Evolutionary conservation across 2,797 vertebrate species (phyloP), one percentile per base, ranked within the genome.

Genomic region (Anguilla megastoma): DNA sequence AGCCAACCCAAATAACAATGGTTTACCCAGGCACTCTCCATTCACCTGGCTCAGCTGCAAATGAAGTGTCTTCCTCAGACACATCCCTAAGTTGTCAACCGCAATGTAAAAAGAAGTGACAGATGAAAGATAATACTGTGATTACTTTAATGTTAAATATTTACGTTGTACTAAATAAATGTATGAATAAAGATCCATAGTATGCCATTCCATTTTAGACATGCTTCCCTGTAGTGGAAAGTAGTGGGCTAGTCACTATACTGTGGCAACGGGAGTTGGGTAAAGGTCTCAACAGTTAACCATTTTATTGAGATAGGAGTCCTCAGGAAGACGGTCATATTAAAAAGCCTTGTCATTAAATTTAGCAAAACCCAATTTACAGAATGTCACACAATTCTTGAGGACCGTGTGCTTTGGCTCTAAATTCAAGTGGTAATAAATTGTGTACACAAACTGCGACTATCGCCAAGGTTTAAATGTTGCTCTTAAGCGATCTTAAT

Each of bases 401-500:
- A 24, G 4, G 36, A 48, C 36, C 3, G 24, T 74, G 30, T 33
- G 27, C 12, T 33, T 74, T 9, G 16, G 6, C 69, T 21, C 30
- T 33, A 27, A 10, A 36, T 6, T 33, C 69, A 74, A 33, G 69
- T 2, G 30, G 27, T 41, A 76, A 41, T 7, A 41, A 12, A 12
- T 33, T 36, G 33, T 41, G 33, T 21, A 76, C 71, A 76, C 12
- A 16, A 76, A 36, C 9, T 41, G 33, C 16, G 33, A 48, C 82
- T n/a, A 14, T 79, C 18, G 2, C 8, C 71, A 7, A 33, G 56
- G 58, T 66, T 36, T 52, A 69, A 36, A 87, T 52, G 33, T 54
- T 83, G n/a, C 36, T 52, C 21, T 36, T 7, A 30, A 66, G n/a
- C 14, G 41, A 50, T 74, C 21, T 71, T 88, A 36, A 88, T 86